Conservation (phyloP, 2,113 vertebrate genomes). For the Elephas maximus region DNA sequence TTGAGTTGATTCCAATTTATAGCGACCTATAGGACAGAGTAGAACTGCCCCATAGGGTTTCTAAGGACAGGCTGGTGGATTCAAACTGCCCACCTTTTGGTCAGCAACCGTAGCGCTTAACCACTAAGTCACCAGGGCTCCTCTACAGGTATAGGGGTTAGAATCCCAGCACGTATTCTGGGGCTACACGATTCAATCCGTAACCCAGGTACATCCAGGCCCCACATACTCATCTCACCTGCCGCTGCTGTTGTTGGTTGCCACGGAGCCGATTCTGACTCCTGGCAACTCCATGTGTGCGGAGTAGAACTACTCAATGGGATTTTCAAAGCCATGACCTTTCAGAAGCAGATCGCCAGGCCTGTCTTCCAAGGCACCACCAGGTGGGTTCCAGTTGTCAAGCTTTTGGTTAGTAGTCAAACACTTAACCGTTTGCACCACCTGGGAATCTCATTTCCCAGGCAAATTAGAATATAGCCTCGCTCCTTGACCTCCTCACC, state of each 20-base stretch:
- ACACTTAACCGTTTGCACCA: background rate
- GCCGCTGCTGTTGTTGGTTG: background rate
- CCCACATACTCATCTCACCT: no score
- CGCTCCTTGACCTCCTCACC: background rate
- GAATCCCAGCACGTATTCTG: no score
- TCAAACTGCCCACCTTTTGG: no score
- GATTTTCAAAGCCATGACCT: background rate
- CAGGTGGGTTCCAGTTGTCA: background rate
- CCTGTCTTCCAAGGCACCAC: background rate
- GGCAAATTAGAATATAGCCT: background rate
- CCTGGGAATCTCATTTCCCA: background rate
- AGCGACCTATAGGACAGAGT: no score
- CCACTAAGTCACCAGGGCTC: no score
- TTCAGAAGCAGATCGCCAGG: background rate
- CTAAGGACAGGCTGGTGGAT: no score
- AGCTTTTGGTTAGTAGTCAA: background rate
- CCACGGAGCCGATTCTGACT: background rate
- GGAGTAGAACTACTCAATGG: background rate
- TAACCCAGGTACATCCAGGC: background rate
- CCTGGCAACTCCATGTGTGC: background rate
- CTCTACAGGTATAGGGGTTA: no score
- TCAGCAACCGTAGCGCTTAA: no score
- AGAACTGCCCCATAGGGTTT: no score
- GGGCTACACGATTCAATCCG: no score
- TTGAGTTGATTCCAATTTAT: no score